A percentile compares a stretch with the other conserved stretches of the same genome.
Evolutionary conservation across 2,797 vertebrate species (phyloP).

Genomic region (Rhinichthys osculus): DNA sequence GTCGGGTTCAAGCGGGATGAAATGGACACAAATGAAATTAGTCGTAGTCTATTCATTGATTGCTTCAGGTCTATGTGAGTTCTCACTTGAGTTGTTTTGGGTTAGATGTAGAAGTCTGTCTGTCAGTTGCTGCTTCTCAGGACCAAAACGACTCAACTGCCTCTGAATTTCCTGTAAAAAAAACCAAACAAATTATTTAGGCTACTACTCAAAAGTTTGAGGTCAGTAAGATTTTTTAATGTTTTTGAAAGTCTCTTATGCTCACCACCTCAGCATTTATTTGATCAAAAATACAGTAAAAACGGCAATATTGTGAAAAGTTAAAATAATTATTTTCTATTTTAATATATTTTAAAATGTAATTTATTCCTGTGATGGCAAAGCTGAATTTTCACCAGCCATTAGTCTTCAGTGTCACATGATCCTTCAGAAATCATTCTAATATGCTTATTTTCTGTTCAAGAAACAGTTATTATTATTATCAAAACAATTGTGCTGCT

Average conservation of each 20-base stretch:
- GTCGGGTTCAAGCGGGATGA: not conserved
- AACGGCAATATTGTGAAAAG: not conserved
- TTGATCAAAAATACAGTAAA: not conserved
- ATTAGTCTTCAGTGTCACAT: not conserved
- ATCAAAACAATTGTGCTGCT: not conserved
- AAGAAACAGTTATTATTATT: not conserved
- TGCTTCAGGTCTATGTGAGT: not conserved
- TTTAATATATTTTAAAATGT: not conserved
- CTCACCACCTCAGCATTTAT: not conserved
- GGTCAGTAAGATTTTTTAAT: not conserved
- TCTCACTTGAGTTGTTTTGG: slow-evolving; percentile 82
- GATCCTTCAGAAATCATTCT: not conserved
- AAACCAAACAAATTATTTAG: not conserved
- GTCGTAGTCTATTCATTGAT: not conserved
- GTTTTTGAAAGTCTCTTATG: not conserved
- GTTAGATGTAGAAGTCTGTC: slow-evolving; percentile 87
- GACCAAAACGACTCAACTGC: slow-evolving; percentile 85
- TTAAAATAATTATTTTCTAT: not conserved
- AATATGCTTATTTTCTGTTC: not conserved
- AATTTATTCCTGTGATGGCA: too few species aligned
- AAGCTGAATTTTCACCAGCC: too few species aligned
- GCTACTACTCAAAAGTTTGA: not conserved
- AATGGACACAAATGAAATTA: slow-evolving; percentile 20
- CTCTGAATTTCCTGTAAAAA: slow-evolving; percentile 89
- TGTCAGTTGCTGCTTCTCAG: slow-evolving; percentile 88